A percentile compares a stretch with the other conserved stretches of the same genome.
These are phyloP conservation scores for Lates calcarifer DNA, from an alignment of 2,113 vertebrate genomes.

Conservation along the genomic window DNA sequence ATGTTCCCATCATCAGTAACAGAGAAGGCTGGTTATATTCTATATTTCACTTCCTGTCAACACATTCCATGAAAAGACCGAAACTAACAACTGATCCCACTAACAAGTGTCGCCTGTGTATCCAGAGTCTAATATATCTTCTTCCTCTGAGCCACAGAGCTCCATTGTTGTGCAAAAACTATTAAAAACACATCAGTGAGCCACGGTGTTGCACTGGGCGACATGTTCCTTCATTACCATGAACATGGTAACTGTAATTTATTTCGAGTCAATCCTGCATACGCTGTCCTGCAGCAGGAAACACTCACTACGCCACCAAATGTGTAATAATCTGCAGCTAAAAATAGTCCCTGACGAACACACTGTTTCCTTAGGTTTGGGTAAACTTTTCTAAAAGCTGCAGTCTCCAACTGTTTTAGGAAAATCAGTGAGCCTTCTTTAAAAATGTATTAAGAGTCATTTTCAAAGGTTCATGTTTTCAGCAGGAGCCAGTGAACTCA, in stretches of 20 bases:
- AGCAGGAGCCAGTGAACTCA: neutral
- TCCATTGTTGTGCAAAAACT: conserved; percentile 5
- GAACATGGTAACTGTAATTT: conserved; percentile 15
- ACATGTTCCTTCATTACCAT: conserved; percentile 4
- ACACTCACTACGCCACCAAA: neutral
- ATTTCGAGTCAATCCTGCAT: neutral
- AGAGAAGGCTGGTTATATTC: neutral
- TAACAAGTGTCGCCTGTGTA: neutral
- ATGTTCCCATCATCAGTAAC: neutral
- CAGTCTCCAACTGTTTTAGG: neutral
- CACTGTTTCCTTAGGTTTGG: neutral
- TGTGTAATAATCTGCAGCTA: conserved; percentile 6
- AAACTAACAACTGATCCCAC: neutral
- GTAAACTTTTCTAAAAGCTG: neutral
- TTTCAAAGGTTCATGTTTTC: neutral
- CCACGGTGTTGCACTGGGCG: neutral
- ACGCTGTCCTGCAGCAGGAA: neutral
- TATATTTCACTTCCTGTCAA: neutral
- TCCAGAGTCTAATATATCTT: neutral
- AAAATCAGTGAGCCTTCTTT: neutral
- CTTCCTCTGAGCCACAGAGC: neutral
- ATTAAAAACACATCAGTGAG: conserved; percentile 21
- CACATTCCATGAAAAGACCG: neutral
- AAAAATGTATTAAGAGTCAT: neutral
- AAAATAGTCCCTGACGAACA: conserved; percentile 14